A percentile compares a stretch with the other conserved stretches of the same genome.
Conservation (phyloP, 37 sponge, comb jelly and placozoan genomes). For the Hexactinellida sp. region DNA sequence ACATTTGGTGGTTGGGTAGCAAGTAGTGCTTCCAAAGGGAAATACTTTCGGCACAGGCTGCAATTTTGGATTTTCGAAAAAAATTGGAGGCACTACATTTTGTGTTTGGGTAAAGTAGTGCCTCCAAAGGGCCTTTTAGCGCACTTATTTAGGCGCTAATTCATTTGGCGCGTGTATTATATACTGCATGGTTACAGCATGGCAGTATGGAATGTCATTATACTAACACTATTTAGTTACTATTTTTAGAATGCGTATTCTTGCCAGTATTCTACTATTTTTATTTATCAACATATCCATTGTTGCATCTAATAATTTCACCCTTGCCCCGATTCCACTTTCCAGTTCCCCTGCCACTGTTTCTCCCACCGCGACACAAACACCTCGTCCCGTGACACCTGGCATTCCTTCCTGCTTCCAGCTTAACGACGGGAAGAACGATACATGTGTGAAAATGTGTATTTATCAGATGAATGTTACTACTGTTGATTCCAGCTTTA, state of each 20-base stretch:
- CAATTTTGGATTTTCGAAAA: too few relatives aligned
- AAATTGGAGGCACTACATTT: too few relatives aligned
- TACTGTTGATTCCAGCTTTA: background rate
- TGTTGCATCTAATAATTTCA: background rate
- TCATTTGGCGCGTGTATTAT: too few relatives aligned
- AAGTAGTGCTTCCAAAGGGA: too few relatives aligned
- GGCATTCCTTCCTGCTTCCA: background rate
- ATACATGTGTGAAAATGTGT: background rate
- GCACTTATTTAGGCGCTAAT: too few relatives aligned
- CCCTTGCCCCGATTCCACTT: background rate
- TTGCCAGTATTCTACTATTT: background rate
- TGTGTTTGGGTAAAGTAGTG: too few relatives aligned
- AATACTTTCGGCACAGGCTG: too few relatives aligned
- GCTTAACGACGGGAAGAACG: background rate
- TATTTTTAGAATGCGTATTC: conserved; percentile 16
- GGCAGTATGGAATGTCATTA: background rate
- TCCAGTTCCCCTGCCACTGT: background rate
- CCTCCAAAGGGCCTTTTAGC: too few relatives aligned
- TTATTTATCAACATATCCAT: background rate
- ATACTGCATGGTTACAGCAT: too few relatives aligned
- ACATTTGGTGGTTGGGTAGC: too few relatives aligned
- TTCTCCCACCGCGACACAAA: background rate
- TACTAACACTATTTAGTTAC: background rate
- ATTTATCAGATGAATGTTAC: background rate
- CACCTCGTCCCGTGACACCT: background rate